These are phyloP conservation scores for Penaeus japonicus DNA, from an alignment of 1,140 invertebrate genomes.

Conservation along the genomic window DNA sequence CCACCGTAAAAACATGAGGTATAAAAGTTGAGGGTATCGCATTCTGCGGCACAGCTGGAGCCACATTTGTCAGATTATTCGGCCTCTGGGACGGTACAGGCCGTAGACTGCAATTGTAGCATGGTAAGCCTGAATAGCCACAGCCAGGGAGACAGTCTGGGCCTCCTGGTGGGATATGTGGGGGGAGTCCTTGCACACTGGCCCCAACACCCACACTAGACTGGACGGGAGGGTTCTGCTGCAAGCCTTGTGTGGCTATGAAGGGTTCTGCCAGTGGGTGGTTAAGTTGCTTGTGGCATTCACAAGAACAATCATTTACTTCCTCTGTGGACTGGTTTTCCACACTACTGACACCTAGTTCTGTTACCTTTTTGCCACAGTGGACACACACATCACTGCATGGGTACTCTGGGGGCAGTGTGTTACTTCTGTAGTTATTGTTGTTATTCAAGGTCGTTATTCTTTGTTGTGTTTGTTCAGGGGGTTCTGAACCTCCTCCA, in stretches of 20 bases:
- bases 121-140: conserved; percentile 22
- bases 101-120: not conserved
- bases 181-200: not conserved
- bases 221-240: no score
- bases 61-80: no score
- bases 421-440: no score
- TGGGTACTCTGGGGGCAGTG: not conserved
- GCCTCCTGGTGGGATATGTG: not conserved
- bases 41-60: no score
- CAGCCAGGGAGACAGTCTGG: not conserved
- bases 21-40: not conserved
- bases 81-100: no score
- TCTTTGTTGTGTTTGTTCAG: no score
- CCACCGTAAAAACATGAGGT: conserved; percentile 2
- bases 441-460: no score
- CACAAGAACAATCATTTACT: not conserved
- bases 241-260: no score
- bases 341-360: not conserved
- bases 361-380: not conserved
- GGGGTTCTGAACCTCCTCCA: no score
- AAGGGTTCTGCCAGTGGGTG: no score
- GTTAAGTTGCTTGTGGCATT: not conserved
- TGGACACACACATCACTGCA: not conserved
- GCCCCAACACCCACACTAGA: not conserved
- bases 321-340: not conserved